phyloP scores from a whole-genome alignment of 2,797 vertebrate genomes.

The Orestias chungarensis region DNA sequence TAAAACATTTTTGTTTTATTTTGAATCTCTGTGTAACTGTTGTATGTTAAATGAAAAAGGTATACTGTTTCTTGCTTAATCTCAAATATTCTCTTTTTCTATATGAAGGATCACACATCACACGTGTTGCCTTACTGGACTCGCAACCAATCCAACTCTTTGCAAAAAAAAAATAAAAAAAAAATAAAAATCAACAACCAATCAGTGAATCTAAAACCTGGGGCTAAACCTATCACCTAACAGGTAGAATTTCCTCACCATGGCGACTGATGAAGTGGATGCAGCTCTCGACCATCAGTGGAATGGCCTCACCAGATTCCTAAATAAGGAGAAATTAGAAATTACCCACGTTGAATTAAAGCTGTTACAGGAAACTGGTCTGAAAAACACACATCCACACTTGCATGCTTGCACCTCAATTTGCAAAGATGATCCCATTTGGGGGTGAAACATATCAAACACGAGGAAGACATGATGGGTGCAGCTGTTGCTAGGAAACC shows the following conservation, averaged over 20 bases:
- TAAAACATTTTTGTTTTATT: background rate
- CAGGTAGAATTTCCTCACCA: constrained; percentile 77
- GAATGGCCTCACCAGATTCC: constrained; percentile 92
- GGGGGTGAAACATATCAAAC: constrained; percentile 36
- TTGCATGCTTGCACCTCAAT: constrained; percentile 36
- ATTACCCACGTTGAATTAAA: constrained; percentile 14
- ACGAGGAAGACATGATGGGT: constrained; percentile 47
- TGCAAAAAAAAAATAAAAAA: background rate
- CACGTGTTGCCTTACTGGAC: constrained; percentile 8
- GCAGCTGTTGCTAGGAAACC: constrained; percentile 83
- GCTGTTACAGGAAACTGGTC: constrained; percentile 1
- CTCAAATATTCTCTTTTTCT: background rate
- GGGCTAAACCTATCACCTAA: constrained; percentile 42
- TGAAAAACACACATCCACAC: background rate
- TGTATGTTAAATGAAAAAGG: background rate
- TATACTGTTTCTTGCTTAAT: background rate
- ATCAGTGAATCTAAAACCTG: constrained; percentile 32
- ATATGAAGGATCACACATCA: background rate
- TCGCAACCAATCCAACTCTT: constrained; percentile 28
- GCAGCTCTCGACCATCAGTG: constrained; percentile 97
- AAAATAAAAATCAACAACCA: constrained; percentile 17
- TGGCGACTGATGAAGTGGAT: constrained; percentile 98
- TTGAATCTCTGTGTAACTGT: background rate
- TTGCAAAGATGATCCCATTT: constrained; percentile 47
- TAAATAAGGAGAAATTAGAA: constrained; percentile 57